These are phyloP conservation scores for Brachystomella parvula DNA, from an alignment of 1,140 invertebrate genomes.

Conservation along the genomic window DNA sequence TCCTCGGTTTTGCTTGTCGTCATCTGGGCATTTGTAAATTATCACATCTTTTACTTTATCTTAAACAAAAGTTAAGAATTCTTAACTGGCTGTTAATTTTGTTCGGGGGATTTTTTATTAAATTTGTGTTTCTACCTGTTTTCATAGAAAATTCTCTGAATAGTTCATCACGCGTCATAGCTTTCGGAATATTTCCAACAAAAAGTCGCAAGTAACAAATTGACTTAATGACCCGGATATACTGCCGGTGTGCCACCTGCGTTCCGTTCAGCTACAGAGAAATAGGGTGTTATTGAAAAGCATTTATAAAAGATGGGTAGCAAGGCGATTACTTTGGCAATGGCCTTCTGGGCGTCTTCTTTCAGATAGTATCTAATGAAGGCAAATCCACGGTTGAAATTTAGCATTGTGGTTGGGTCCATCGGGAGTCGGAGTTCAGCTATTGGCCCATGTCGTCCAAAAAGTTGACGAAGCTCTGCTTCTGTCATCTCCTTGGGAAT, in stretches of 20 bases:
- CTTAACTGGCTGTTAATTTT: neutral
- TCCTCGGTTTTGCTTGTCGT: conserved; percentile 97
- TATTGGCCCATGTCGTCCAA: conserved; percentile 94
- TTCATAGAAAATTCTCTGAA: conserved; percentile 98
- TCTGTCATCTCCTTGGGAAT: conserved; percentile 99
- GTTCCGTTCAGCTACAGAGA: conserved; percentile 92
- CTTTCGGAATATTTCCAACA: conserved; percentile 99
- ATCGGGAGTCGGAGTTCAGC: conserved; percentile 99
- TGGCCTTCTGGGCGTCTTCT: conserved; percentile 84
- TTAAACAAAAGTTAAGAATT: conserved; percentile 47
- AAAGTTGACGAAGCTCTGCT: conserved; percentile 93
- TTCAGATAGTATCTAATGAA: conserved; percentile 95
- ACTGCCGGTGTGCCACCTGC: conserved; percentile 98
- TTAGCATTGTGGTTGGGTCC: conserved; percentile 97
- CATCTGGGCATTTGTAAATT: conserved; percentile 98
- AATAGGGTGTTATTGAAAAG: neutral
- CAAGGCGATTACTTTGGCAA: conserved; percentile 71
- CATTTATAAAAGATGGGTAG: neutral
- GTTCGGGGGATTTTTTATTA: neutral
- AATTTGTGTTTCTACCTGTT: conserved; percentile 79
- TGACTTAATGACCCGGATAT: conserved; percentile 98
- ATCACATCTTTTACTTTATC: conserved; percentile 96
- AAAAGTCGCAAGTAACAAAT: conserved; percentile 99
- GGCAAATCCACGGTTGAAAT: conserved; percentile 93
- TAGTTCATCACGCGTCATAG: conserved; percentile 97